Conservation (phyloP, 2,888 invertebrate genomes). For the Hymenopus coronatus region DNA sequence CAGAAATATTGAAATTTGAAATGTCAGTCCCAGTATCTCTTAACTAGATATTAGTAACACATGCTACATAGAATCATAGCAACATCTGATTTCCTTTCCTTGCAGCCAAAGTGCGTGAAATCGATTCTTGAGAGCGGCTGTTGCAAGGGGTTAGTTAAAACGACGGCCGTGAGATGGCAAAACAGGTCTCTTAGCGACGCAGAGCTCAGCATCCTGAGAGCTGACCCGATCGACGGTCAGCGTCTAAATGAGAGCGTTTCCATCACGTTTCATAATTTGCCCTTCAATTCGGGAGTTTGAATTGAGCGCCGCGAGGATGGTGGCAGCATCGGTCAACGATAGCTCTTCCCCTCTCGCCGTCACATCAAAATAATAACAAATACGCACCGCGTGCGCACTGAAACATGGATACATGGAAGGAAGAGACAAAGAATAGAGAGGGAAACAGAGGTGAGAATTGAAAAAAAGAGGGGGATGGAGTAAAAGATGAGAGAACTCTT, state of each 20-base stretch:
- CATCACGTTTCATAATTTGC: background rate
- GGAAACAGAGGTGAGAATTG: background rate
- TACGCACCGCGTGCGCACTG: background rate
- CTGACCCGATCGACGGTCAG: background rate
- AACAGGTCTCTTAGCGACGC: background rate
- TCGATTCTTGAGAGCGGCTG: background rate
- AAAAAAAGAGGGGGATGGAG: background rate
- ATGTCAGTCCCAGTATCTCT: too few relatives aligned
- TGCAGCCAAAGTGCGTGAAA: background rate
- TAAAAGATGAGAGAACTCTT: slow-evolving; percentile 1
- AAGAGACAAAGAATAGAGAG: background rate
- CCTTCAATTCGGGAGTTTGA: background rate
- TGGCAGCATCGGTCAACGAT: background rate
- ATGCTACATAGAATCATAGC: too few relatives aligned
- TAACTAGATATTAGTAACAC: too few relatives aligned
- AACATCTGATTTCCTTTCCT: background rate
- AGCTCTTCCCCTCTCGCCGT: background rate
- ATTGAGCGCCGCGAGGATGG: background rate
- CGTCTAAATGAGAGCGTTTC: background rate
- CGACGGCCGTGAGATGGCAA: background rate
- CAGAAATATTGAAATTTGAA: too few relatives aligned
- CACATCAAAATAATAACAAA: background rate
- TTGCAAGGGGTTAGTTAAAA: background rate
- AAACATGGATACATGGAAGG: background rate
- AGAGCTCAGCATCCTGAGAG: background rate